Evolutionary conservation across 2,797 vertebrate species (phyloP), one percentile per base, ranked within the genome.

Genomic region (Adrianichthys oophorus): DNA sequence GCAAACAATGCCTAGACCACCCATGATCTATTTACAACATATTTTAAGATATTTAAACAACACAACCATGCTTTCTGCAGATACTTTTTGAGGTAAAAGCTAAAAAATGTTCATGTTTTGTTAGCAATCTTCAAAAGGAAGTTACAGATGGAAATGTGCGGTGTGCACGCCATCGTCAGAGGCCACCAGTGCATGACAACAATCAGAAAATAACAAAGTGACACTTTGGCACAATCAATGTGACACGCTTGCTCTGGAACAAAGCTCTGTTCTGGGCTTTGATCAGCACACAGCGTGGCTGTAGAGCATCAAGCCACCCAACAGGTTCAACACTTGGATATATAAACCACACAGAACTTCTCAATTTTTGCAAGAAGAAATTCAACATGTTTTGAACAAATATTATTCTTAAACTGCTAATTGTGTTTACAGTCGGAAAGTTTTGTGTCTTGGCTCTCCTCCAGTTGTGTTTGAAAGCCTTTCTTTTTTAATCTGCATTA

Each of bases 11-110:
- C 62, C 52, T 16, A 40, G 59, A 49, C 72, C 72, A 78, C 73
- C 71, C 64, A 77, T 56, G 52, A 70, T 66, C 46, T 52, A 64
- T 77, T 70, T 51, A 58, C 56, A 74, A 62, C 59, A 71, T 55
- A 44, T 59, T 54, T 65, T 59, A 83, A 72, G 80, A 80, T 77
- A 81, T 80, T 85, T 79, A 58, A 84, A 64, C 0, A 5, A 72
- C 61, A 78, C 62, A 86, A 76, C 62, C 61, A 57, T 62, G 15
- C 18, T 55, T 71, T 75, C 48, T 76, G 52, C 62, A 72, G 63
- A 74, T 58, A 23, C 56, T 76, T 75, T 76, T 60, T 74, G 51
- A 81, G 62, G 48, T 65, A 76, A 41, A 60, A 82, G 55, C 74
- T 47, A 56, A 26, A 6, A 55, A 62, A 70, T 50, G 65, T 65